These are phyloP conservation scores for Heliangelus exortis DNA, from an alignment of 2,797 vertebrate species.

Conservation along the genomic window DNA sequence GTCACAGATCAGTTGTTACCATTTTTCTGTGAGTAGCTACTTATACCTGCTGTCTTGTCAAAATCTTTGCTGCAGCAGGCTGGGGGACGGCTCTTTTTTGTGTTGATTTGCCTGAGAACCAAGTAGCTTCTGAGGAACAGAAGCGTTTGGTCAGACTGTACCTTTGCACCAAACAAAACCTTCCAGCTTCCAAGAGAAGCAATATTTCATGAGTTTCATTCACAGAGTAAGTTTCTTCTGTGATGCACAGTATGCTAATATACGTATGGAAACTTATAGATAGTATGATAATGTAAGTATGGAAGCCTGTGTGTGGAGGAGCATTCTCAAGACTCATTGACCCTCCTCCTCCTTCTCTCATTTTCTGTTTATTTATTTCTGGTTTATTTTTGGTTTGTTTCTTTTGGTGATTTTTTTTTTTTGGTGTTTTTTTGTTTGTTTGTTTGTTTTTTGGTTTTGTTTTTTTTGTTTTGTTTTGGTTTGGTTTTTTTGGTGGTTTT, in stretches of 20 bases:
- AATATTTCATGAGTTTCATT: neutral
- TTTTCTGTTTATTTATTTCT: neutral
- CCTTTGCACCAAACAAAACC: neutral
- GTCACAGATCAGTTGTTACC: constrained; percentile 3
- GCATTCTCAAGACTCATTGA: neutral
- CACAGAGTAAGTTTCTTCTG: neutral
- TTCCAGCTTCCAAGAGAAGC: neutral
- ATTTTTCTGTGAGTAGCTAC: neutral
- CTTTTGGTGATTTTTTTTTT: too few relatives aligned
- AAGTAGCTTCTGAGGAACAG: neutral
- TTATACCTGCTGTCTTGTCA: neutral
- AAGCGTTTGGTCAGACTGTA: neutral
- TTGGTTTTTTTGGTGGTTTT: neutral
- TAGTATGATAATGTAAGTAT: accelerated
- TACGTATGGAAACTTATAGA: neutral
- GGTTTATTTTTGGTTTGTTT: neutral
- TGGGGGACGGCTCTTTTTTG: neutral
- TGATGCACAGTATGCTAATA: accelerated
- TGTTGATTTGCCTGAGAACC: neutral
- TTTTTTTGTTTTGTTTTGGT: neutral
- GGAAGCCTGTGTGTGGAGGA: neutral
- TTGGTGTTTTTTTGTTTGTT: too few relatives aligned
- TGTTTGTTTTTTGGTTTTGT: neutral
- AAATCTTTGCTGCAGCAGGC: neutral
- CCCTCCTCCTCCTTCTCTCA: neutral